phyloP scores from a whole-genome alignment of 2,113 vertebrate species.

The Dromiciops gliroides region DNA sequence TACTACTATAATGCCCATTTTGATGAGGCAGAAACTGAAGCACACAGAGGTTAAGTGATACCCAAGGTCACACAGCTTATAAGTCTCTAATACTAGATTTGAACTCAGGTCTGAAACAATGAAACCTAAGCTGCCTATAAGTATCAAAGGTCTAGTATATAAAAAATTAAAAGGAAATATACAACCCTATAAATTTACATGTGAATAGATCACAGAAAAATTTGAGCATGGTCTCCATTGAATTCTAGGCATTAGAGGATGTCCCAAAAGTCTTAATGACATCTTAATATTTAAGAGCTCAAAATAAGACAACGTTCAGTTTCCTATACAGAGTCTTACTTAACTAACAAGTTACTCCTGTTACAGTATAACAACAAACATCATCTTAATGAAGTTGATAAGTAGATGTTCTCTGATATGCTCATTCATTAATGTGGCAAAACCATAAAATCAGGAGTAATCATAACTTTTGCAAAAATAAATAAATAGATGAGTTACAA shows the following conservation, averaged over 20 bases:
- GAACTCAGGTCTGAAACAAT: neutral
- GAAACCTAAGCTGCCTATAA: neutral
- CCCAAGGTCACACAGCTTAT: neutral
- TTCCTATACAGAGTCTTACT: neutral
- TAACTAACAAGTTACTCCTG: slow-evolving; percentile 12
- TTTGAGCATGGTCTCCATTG: neutral
- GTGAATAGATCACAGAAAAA: neutral
- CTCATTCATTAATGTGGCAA: neutral
- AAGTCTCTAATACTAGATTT: neutral
- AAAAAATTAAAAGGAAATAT: too few species aligned
- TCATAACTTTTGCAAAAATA: neutral
- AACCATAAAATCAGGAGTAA: slow-evolving; percentile 14
- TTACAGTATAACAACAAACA: slow-evolving; percentile 25
- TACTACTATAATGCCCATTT: neutral
- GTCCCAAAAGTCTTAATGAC: neutral
- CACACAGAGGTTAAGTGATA: neutral
- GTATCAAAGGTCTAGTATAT: neutral
- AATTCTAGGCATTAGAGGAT: neutral
- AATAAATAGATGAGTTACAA: neutral
- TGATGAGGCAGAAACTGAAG: neutral
- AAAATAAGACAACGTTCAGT: neutral
- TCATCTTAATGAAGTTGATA: neutral
- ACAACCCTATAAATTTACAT: neutral
- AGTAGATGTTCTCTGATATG: slow-evolving; percentile 15
- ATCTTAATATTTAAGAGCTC: neutral